Base-by-base conservation (phyloP, 2,797 vertebrate genomes). In the Kryptopterus vitreolus region DNA sequence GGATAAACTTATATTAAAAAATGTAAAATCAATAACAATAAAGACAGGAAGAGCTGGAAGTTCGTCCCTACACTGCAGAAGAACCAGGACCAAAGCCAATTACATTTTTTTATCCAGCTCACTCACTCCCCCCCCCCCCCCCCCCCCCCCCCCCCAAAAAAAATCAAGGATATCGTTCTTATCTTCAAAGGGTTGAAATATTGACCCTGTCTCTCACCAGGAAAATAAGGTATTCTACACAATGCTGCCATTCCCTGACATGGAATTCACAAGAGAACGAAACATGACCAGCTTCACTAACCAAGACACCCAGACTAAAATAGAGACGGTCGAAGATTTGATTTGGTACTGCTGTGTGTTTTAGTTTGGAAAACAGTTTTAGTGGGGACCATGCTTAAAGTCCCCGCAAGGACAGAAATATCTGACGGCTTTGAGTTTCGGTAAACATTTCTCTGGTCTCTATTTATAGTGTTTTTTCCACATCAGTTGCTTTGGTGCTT, bases 211-310 rank as follows among this genome's bases (percentile, higher is more conserved):
- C 78, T 77, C 62, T 83, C 62, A 76, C 77, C 63, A 82, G 80
- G 69, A 81, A 81, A 81, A 87, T 86, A 65, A 76, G 58, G 71
- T 85, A 86, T 85, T 88, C 88, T 74, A 83, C 78, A 87, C 79
- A 85, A 83, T 86, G 57, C 79, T 82, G 43, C 58, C 75, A 69
- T 75, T 81, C 80, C 82, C 61, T 79, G 74, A 83, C 84, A 84
- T 81, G 81, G 73, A 84, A 71, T 83, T 85, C 81, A 80, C 52
- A 61, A 52, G 68, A 79, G 35, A 24, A 50, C 29, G 59, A 81
- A 79, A 85, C 84, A 83, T 85, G 76, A 88, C 59, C 76, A 74
- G 86, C 77, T 74, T 88, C 74, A 55, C 68, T 79, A 86, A 86
- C 57, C 77, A 85, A 66, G 58, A 77, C 71, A 68, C 31, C 22